Evolutionary conservation across 1,140 invertebrate species (phyloP).

Genomic region (Drosophila persimilis): DNA sequence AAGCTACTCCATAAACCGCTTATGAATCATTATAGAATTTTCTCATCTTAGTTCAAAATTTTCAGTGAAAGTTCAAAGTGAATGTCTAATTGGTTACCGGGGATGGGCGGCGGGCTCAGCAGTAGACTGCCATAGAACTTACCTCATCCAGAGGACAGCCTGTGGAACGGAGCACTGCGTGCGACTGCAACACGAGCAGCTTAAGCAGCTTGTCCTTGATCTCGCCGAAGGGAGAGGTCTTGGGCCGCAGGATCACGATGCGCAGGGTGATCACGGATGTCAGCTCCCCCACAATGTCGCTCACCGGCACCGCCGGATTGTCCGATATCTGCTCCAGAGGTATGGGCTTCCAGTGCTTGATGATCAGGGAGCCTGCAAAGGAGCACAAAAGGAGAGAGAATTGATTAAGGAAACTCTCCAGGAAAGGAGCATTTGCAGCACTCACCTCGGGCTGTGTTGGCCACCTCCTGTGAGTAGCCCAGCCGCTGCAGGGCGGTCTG

Average conservation of each 20-base stretch:
- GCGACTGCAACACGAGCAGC: conserved; percentile 93
- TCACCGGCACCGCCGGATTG: conserved; percentile 92
- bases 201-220: conserved; percentile 96
- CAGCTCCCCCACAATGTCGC: conserved; percentile 95
- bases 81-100: conserved; percentile 71
- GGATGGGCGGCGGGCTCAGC: not conserved
- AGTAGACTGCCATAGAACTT: conserved; percentile 65
- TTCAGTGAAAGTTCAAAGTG: conserved; percentile 73
- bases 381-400: not conserved
- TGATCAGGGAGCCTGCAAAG: conserved; percentile 90
- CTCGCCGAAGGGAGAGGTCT: conserved; percentile 90
- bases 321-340: conserved; percentile 95
- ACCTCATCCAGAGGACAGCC: conserved; percentile 97
- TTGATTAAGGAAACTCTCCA: not conserved
- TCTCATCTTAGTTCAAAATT: conserved; percentile 59
- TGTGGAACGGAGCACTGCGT: conserved; percentile 91
- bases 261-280: conserved; percentile 94
- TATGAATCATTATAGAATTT: conserved; percentile 78
- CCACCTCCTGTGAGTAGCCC: conserved; percentile 90
- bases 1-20: conserved; percentile 63
- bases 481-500: conserved; percentile 90
- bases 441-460: conserved; percentile 91
- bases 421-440: not conserved
- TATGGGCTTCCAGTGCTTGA: conserved; percentile 97
- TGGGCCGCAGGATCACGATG: conserved; percentile 93